Evolutionary conservation across 2,797 vertebrate genomes (phyloP).

Genomic region (Ambastaia sidthimunki): DNA sequence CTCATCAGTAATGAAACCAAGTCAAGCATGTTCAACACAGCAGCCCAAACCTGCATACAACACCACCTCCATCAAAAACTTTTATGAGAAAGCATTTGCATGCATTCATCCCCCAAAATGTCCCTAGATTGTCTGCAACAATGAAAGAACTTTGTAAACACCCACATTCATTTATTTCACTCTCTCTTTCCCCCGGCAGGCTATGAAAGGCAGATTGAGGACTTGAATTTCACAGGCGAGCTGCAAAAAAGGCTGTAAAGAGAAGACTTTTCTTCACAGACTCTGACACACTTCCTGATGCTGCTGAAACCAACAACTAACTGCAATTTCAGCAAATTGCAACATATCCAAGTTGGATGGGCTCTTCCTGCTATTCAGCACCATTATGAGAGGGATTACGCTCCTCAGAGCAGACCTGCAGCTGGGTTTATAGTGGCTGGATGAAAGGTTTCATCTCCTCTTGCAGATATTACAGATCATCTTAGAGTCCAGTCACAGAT

Average conservation of each 20-base stretch:
- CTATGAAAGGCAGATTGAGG: conserved; percentile 36
- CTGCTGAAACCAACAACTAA: conserved; percentile 43
- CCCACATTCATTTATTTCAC: conserved; percentile 24
- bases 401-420: conserved; percentile 64
- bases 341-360: conserved; percentile 71
- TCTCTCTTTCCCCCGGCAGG: neutral
- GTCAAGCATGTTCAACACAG: conserved; percentile 27
- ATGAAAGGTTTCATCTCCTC: conserved; percentile 4
- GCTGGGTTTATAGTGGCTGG: conserved; percentile 60
- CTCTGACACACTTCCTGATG: conserved; percentile 62
- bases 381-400: conserved; percentile 50
- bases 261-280: neutral
- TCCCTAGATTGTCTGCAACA: conserved; percentile 29
- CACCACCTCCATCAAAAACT: neutral
- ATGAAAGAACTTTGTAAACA: conserved; percentile 32
- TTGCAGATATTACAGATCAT: neutral
- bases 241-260: conserved; percentile 2
- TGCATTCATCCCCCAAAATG: neutral
- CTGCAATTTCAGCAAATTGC: conserved; percentile 67
- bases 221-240: conserved; percentile 29
- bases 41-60: neutral
- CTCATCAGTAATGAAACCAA: neutral
- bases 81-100: neutral
- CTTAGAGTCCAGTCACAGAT: neutral
- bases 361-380: conserved; percentile 58